Base-by-base conservation (phyloP, 2,888 invertebrate species). In the Therioaphis trifolii region DNA sequence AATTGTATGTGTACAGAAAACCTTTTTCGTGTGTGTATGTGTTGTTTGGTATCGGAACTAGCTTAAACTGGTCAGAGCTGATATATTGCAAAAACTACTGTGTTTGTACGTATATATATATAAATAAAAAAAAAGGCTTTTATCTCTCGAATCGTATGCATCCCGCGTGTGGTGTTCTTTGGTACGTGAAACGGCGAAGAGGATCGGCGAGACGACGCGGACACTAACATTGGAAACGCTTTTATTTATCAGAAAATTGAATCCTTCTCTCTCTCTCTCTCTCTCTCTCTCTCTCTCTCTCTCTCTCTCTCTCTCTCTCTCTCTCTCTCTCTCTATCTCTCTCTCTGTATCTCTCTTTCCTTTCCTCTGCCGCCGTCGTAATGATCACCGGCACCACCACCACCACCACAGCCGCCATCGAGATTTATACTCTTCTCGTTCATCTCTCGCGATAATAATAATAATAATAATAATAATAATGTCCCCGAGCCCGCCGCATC, bases 211-310 rank as follows among this genome's bases (percentile, higher is more conserved):
- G 55, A 7, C 61, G 15, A 43, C 24, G 69, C 14, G 40, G 40
- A 68, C n/a, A 15, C 29, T 35, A 40, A 82, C 63, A 61, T 61
- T 72, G 61, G 35, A 80, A 80, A 72, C 80, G 71, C n/a, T 82
- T 82, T 82, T 82, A 61, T 82, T 82, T 82, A 82, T 82, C 80
- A 82, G 80, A 82, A 82, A 82, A 82, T 82, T 82, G 80, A 82
- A 82, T 82, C 72, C 80, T n/a, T 55, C 4, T 9, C 3, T 35
- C 35, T 35, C 35, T 35, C 35, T 35, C 35, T 35, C 35, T 35
- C 35, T 35, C 35, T 35, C 35, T 35, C 35, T 35, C 35, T 35
- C 35, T 35, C 35, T 35, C 35, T 7, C 35, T 35, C 7, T 35
- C 4, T 35, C 3, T 82, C 72, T 72, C 27, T 55, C 4, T 9